Percentiles rank a stretch among this genome's conserved stretches.
Conservation (phyloP, 2,888 invertebrate genomes). For the Automeris io region DNA sequence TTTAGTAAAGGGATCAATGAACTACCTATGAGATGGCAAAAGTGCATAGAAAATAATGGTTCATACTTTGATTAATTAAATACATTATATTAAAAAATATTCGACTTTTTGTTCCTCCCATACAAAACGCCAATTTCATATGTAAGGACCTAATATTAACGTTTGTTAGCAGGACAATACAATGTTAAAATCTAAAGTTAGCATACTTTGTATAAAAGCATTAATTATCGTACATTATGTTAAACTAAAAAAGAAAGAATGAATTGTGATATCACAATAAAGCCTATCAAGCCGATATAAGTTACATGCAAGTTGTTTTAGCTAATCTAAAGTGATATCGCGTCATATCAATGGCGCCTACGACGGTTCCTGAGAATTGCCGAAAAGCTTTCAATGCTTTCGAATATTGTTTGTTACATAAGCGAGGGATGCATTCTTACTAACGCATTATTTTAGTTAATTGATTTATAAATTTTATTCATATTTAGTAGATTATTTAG, state of each 20-base stretch:
- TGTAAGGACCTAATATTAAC: too few species aligned
- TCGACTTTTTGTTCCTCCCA: too few species aligned
- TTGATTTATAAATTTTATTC: too few species aligned
- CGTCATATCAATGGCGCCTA: constrained; percentile 16
- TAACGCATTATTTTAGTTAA: too few species aligned
- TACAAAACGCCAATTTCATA: too few species aligned
- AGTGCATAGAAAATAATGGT: too few species aligned
- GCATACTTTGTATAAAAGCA: constrained; percentile 8
- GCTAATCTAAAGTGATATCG: constrained; percentile 13
- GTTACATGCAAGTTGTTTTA: constrained; percentile 11
- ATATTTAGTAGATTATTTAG: too few species aligned
- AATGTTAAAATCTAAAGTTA: constrained; percentile 3
- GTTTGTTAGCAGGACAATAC: neutral
- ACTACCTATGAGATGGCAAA: too few species aligned
- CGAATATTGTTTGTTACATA: neutral
- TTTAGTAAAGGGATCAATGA: too few species aligned
- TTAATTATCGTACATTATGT: constrained; percentile 6
- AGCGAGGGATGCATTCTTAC: too few species aligned
- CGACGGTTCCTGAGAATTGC: constrained; percentile 3
- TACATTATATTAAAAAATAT: too few species aligned
- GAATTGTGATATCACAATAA: constrained; percentile 8
- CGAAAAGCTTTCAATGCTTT: constrained; percentile 4
- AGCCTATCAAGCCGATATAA: constrained; percentile 10
- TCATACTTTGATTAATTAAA: too few species aligned
- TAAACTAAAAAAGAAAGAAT: constrained; percentile 5